Base-by-base conservation (phyloP, 2,113 vertebrate genomes). In the Petromus typicus region DNA sequence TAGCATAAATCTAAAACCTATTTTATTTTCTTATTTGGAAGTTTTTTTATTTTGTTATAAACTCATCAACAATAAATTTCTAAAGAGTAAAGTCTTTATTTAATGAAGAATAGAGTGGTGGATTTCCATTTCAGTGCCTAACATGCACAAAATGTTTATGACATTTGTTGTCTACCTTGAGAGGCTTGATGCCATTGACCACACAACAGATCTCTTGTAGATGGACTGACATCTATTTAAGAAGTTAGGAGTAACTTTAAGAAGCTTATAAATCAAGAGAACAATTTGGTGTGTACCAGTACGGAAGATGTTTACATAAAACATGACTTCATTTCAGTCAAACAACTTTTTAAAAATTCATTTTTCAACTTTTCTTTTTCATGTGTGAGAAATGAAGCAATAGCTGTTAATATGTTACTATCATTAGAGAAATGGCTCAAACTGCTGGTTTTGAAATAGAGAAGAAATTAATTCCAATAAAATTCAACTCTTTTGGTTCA, bases 71-170 rank as follows among this genome's bases (percentile, higher is more conserved):
- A 81, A 61, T 79, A 51, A 63, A 57, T 90, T 71, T 76, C 89
- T 76, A 45, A 69, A 95, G 90, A 66, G 82, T 25, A 57, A 83
- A 87, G 25, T 54, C 13, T 79, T 16, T 63, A 48, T 78, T 69
- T 95, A 92, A 54, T 91, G 30, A 95, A 91, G 20, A 93, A 81
- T 37, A 7, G 71, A 81, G 14, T 85, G 7, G 32, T 92, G 66
- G 91, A 81, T 96, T 95, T 95, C 30, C 45, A 34, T 80, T n/a
- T 95, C 20, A 87, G 54, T 92, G 57, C 9, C 67, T 90, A 81
- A 37, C 12, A 51, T 85, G 45, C 7, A 22, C 34, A 87, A 67
- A 84, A 87, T 95, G 45, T 89, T 89, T 76, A 16, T 82, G 17
- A 12, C 22, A 51, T 51, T 79, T 85, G 40, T n/a, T 56, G 6